Evolutionary conservation across 1,140 invertebrate species (phyloP), one percentile per base, ranked within the genome.

Genomic region (Drosophila bocki): DNA sequence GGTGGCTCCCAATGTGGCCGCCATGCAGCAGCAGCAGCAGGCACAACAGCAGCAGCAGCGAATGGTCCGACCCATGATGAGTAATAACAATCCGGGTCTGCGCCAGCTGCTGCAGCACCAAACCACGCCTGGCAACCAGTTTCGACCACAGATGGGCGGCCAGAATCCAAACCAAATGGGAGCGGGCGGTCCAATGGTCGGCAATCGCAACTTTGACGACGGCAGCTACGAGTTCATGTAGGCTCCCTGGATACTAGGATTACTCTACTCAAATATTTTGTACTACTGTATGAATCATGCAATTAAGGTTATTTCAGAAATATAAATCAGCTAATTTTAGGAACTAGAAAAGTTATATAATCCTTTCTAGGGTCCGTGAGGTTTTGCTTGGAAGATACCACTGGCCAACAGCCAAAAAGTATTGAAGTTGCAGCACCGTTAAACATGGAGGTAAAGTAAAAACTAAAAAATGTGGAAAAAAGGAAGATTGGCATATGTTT

Each of bases 21-120:
- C 82, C 19, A 78, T 80, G 67, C 91, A 92, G 70, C 91, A 92
- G n/a, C n/a, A 92, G 60, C 90, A 92, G 69, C 82, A 86, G 32
- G 80, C 83, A 35, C 91, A 92, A 44, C 95, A 86, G 19, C 83
- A 91, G 56, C 91, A 92, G 56, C 91, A 92, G 53, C 95, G 95
- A 62, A 93, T 95, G 81, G 94, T 96, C 93, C 95, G 96, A 92
- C 93, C 95, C 50, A 95, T 95, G 19, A 94, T 94, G 19, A 94
- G 95, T 82, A 92, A 83, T 51, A 95, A 95, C 74, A 95, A 95
- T 93, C 94, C 95, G n/a, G 95, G 95, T n/a, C 91, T 96, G 29
- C 92, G 95, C 29, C 95, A 96, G 93, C 92, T 96, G 22, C 93
- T 96, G 4, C 95, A 96, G 92, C 95, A 96, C 91, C 95, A 96